Evolutionary conservation across 2,113 vertebrate genomes (phyloP), one percentile per base, ranked within the genome.

Genomic region (Arvicanthis niloticus): DNA sequence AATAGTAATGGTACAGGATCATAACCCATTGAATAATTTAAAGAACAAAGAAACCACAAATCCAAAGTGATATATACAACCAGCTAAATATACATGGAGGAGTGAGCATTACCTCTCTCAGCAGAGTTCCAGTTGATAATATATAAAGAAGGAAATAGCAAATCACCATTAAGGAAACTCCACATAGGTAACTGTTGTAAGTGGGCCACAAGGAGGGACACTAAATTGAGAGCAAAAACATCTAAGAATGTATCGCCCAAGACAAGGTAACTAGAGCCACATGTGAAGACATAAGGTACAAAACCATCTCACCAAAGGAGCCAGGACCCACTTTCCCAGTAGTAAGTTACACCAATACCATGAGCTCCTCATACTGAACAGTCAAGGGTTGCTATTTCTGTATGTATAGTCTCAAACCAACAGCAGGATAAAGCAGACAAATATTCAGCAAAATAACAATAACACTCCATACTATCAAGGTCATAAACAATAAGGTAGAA

Each of bases 301-400:
- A 89, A 91, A 42, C 29, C 42, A 40, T 67, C 65, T 62, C 34
- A 3, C 6, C 42, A 9, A 9, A 26, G 67, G 45, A 42, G 70
- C 51, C 51, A 11, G 21, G 60, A 73, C 31, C 84, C 19, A 34
- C 1, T 26, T 15, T 73, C 53, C 45, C 45, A 4, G 5, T 26
- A 1, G 42, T 1, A 11, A 24, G 40, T 29, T 29, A 51, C 26
- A 10, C 16, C 22, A 82, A 72, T 10, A 11, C 19, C 21, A 21
- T 0, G 29, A 26, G 31, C 10, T n/a, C 93, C 5, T 0, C 0
- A 40, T 5, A 21, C 3, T 17, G 22, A 1, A 12, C 15, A 45
- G 3, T 26, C 26, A 51, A 21, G 45, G 53, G 51, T 16, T 21
- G 1, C 37, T 53, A 22, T 56, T 70, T 53, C 73, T 19, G 78